Conservation (phyloP, 2,888 invertebrate genomes). For the Automeris io region DNA sequence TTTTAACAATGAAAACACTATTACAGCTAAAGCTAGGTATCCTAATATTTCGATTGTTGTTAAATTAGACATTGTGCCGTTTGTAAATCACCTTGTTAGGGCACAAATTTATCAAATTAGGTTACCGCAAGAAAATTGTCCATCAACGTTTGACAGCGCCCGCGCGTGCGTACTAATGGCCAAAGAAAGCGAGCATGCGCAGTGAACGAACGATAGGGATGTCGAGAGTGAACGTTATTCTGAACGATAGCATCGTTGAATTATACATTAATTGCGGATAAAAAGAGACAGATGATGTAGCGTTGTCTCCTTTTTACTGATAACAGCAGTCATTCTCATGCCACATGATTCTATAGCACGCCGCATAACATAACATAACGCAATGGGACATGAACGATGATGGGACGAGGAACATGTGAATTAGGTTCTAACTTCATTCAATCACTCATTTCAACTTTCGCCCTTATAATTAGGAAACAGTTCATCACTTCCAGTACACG, state of each 20-base stretch:
- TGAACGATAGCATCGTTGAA: constrained; percentile 22
- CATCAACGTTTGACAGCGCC: constrained; percentile 50
- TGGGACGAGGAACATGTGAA: too few species aligned
- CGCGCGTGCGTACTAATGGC: constrained; percentile 62
- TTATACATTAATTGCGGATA: constrained; percentile 15
- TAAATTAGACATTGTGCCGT: constrained; percentile 34
- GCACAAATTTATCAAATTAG: constrained; percentile 28
- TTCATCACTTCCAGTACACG: too few species aligned
- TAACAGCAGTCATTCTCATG: neutral
- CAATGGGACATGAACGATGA: too few species aligned
- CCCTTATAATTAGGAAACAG: too few species aligned
- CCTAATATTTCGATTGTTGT: constrained; percentile 63
- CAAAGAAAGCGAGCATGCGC: constrained; percentile 66
- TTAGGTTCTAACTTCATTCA: too few species aligned
- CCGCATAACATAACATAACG: too few species aligned
- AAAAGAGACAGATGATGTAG: constrained; percentile 20
- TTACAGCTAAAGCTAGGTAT: constrained; percentile 49
- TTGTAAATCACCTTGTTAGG: constrained; percentile 15
- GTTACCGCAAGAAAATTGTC: constrained; percentile 43
- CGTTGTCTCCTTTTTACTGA: constrained; percentile 15
- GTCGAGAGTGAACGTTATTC: constrained; percentile 23
- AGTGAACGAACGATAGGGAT: constrained; percentile 26
- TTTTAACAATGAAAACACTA: constrained; percentile 43
- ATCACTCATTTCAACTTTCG: too few species aligned
- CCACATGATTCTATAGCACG: too few species aligned